Conservation (phyloP, 2,888 invertebrate genomes). For the Diarsia brunnea region DNA sequence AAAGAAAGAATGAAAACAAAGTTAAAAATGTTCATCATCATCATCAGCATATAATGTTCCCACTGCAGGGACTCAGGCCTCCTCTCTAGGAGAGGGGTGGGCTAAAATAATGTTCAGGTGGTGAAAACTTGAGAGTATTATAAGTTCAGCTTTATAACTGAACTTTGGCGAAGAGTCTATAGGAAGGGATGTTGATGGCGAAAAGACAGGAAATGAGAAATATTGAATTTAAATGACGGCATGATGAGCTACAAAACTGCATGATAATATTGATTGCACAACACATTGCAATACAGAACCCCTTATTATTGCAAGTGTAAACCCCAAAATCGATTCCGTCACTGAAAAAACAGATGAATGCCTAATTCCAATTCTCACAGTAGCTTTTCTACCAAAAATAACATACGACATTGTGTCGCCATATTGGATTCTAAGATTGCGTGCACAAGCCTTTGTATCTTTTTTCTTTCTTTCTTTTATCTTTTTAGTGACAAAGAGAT, state of each 20-base stretch:
- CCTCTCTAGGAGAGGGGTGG: too few species aligned
- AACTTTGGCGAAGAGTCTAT: too few species aligned
- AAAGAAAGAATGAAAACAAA: too few species aligned
- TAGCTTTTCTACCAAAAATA: constrained; percentile 84
- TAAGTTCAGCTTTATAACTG: too few species aligned
- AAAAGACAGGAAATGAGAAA: not conserved
- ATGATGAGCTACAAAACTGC: not conserved
- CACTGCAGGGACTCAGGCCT: too few species aligned
- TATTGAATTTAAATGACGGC: not conserved
- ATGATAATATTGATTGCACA: not conserved
- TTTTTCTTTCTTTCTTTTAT: constrained; percentile 76
- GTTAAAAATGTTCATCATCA: too few species aligned
- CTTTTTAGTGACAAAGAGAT: constrained; percentile 78
- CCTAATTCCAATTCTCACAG: constrained; percentile 76
- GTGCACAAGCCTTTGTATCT: constrained; percentile 82
- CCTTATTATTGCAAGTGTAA: constrained; percentile 53
- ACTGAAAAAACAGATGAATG: constrained; percentile 69
- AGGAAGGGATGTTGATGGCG: not conserved
- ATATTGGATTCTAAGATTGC: constrained; percentile 87
- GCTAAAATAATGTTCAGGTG: too few species aligned
- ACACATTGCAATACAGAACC: not conserved
- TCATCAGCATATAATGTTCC: too few species aligned
- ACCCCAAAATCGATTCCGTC: constrained; percentile 46
- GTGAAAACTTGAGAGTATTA: too few species aligned
- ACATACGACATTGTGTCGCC: constrained; percentile 80